phyloP scores from a whole-genome alignment of 2,113 vertebrate genomes.

The Mus musculus region GRCm39 chr3:35938001-35938500 shows the following conservation, averaged over 20 bases:
- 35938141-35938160: not conserved
- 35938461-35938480: not conserved
- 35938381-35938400: not conserved
- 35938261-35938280: not conserved
- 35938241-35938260: not conserved
- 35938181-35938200: not conserved
- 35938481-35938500: not conserved
- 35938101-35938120: not conserved
- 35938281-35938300: not conserved
- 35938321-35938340: not conserved
- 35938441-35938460: not conserved
- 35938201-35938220: not conserved
- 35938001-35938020: not conserved
- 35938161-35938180: not conserved
- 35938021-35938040: not conserved
- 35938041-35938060: slow-evolving; percentile 8
- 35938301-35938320: not conserved
- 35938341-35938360: not conserved
- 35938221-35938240: not conserved
- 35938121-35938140: not conserved
- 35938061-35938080: not conserved
- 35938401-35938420: not conserved
- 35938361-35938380: not conserved
- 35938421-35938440: not conserved
- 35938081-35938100: not conserved